Percentiles rank a stretch among this genome's conserved stretches.
These are phyloP conservation scores for Coenonympha arcania DNA, from an alignment of 2,888 invertebrate species.

Conservation along the genomic window DNA sequence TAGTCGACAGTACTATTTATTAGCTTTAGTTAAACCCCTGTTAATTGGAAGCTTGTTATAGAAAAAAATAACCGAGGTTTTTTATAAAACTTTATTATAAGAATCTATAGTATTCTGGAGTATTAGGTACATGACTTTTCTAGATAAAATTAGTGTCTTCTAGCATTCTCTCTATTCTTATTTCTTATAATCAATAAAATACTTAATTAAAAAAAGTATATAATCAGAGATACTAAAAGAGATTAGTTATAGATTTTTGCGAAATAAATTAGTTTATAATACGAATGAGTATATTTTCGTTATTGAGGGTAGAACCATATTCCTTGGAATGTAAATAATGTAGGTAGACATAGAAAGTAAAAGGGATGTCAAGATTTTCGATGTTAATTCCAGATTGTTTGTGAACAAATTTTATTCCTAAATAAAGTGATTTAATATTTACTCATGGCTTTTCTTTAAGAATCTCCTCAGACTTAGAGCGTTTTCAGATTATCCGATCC, in stretches of 20 bases:
- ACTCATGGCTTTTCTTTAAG: constrained; percentile 7
- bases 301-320: constrained; percentile 42
- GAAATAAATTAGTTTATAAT: constrained; percentile 42
- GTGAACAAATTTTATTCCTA: constrained; percentile 60
- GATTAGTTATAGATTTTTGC: constrained; percentile 43
- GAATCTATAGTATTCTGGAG: no score
- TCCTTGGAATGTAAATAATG: constrained; percentile 39
- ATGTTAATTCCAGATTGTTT: constrained; percentile 50
- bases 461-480: background rate
- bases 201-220: constrained; percentile 31
- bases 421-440: constrained; percentile 54
- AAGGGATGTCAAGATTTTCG: constrained; percentile 28
- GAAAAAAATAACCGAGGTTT: no score
- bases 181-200: constrained; percentile 32
- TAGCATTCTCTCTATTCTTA: constrained; percentile 39
- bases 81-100: no score
- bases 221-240: constrained; percentile 44
- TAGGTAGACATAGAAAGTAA: constrained; percentile 35
- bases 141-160: constrained; percentile 30
- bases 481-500: no score
- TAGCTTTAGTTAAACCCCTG: no score
- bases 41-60: no score
- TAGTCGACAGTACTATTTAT: no score
- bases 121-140: background rate
- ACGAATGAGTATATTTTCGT: constrained; percentile 51